Percentiles rank a stretch among this genome's conserved stretches.
phyloP scores from a whole-genome alignment of 2,113 vertebrate species.

The Pandion haliaetus region DNA sequence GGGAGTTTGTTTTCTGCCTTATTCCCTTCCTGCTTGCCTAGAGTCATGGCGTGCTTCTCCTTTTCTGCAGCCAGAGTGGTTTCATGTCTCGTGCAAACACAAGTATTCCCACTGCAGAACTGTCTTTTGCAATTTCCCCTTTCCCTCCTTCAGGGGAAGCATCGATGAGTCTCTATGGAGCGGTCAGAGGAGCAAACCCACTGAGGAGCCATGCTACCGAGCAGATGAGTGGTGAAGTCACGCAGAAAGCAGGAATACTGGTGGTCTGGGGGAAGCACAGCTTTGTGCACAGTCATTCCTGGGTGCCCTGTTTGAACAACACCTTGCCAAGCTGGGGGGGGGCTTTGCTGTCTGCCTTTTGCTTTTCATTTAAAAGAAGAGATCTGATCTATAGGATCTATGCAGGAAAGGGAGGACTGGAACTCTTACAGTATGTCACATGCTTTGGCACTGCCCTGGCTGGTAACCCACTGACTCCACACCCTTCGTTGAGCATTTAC shows the following conservation, averaged over 20 bases:
- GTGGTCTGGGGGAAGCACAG: background rate
- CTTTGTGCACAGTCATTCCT: background rate
- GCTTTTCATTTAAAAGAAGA: background rate
- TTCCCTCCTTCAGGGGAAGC: background rate
- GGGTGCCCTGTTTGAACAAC: background rate
- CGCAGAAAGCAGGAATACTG: background rate
- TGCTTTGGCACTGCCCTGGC: background rate
- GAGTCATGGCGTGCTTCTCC: background rate
- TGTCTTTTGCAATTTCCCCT: conserved; percentile 12
- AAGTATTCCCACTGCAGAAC: background rate
- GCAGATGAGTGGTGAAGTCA: background rate
- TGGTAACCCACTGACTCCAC: background rate
- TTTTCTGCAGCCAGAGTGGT: background rate
- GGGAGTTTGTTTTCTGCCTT: background rate
- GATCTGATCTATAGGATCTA: background rate
- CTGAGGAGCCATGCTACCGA: background rate
- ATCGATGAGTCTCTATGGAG: background rate
- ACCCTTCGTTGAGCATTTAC: background rate
- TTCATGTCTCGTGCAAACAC: background rate
- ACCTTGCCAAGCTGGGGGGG: no score
- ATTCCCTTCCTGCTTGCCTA: background rate
- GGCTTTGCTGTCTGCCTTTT: background rate
- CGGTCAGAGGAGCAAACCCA: background rate
- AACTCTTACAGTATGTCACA: background rate
- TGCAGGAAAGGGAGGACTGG: background rate